phyloP scores from a whole-genome alignment of 2,888 invertebrate genomes.

The Neoscelio sp. region DNA sequence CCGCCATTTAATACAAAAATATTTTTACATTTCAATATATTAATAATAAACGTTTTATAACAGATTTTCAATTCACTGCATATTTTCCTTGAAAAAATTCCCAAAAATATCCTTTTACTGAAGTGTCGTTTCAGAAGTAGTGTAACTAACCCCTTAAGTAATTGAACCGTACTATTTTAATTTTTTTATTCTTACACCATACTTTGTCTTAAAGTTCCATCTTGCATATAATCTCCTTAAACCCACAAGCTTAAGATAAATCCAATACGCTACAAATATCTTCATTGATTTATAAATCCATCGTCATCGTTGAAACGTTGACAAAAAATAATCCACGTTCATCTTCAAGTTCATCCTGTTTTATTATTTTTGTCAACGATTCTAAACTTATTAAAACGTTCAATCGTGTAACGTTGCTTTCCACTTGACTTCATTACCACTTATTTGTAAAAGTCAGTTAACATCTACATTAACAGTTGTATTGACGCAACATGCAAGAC shows the following conservation, averaged over 20 bases:
- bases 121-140: too few species aligned
- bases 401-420: constrained; percentile 48
- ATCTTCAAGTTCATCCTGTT: constrained; percentile 7
- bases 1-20: too few species aligned
- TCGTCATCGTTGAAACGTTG: background rate
- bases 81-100: too few species aligned
- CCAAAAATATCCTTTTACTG: too few species aligned
- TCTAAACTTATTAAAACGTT: constrained; percentile 54
- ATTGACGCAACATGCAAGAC: constrained; percentile 55
- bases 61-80: too few species aligned
- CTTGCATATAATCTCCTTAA: background rate
- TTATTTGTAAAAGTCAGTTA: constrained; percentile 64
- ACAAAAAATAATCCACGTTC: constrained; percentile 23
- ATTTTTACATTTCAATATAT: too few species aligned
- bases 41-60: too few species aligned
- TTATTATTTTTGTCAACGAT: constrained; percentile 50
- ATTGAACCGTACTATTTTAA: too few species aligned
- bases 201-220: too few species aligned
- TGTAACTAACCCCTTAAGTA: too few species aligned
- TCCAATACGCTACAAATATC: background rate
- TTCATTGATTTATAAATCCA: constrained; percentile 12
- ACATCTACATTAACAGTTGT: constrained; percentile 63
- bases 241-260: constrained; percentile 5
- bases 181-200: too few species aligned
- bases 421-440: constrained; percentile 60